Evolutionary conservation across 2,797 vertebrate species (phyloP).

Genomic region (Siniperca scherzeri): DNA sequence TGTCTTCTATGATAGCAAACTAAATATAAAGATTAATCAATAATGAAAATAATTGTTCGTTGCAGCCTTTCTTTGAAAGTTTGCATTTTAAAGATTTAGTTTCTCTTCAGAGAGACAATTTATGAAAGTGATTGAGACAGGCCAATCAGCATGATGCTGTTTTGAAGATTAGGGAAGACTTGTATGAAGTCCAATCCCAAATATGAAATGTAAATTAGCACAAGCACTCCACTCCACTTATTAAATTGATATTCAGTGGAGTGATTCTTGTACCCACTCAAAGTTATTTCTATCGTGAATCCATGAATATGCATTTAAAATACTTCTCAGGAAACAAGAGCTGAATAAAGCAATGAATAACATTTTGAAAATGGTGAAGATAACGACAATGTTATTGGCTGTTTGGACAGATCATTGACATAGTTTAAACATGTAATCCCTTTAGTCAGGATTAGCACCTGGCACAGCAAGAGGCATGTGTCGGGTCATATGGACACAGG

Average conservation of each 20-base stretch:
- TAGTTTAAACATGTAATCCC: slow-evolving; percentile 78
- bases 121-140: not conserved
- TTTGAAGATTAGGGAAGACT: not conserved
- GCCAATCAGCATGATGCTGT: not conserved
- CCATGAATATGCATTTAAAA: not conserved
- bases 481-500: slow-evolving; percentile 61
- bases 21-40: no score
- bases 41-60: no score
- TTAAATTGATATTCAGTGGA: not conserved
- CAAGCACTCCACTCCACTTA: not conserved
- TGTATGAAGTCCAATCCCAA: not conserved
- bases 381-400: not conserved
- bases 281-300: not conserved
- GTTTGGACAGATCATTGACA: slow-evolving; percentile 47
- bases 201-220: not conserved
- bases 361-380: not conserved
- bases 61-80: no score
- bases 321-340: not conserved
- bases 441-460: slow-evolving; percentile 79
- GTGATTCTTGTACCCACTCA: not conserved
- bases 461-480: slow-evolving; percentile 69
- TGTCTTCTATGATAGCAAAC: no score
- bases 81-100: no score
- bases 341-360: not conserved
- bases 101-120: not conserved